Evolutionary conservation across 1,140 invertebrate species (phyloP).

Genomic region (Drosophila burlai): DNA sequence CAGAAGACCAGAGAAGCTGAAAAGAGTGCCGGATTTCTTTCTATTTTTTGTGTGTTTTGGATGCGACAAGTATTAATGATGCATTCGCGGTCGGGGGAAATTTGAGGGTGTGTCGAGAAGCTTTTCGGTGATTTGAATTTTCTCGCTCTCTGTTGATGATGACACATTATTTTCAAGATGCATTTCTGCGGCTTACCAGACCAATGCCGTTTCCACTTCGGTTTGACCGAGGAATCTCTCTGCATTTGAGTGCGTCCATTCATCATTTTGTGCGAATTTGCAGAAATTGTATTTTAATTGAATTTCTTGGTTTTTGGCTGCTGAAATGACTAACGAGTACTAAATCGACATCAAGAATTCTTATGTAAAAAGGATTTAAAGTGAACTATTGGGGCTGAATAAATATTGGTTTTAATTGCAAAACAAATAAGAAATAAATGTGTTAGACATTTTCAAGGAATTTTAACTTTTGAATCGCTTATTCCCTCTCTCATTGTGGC

Average conservation of each 20-base stretch:
- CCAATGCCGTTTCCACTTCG: conserved; percentile 2
- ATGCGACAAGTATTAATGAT: conserved; percentile 69
- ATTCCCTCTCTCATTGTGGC: background rate
- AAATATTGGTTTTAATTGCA: conserved; percentile 26
- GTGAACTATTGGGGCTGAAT: conserved; percentile 5
- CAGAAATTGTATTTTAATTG: conserved; percentile 40
- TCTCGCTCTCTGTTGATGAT: conserved; percentile 7
- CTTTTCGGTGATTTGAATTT: conserved; percentile 28
- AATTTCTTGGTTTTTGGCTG: conserved; percentile 19
- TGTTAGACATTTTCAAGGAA: background rate
- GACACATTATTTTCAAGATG: conserved; percentile 27
- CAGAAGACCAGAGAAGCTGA: conserved; percentile 19
- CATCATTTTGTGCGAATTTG: conserved; percentile 31
- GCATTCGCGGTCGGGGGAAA: conserved; percentile 13
- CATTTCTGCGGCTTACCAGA: conserved; percentile 16
- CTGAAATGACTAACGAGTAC: conserved; percentile 12
- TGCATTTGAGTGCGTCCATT: conserved; percentile 18
- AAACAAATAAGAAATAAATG: conserved; percentile 15
- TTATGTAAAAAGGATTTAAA: conserved; percentile 1
- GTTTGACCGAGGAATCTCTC: conserved; percentile 7
- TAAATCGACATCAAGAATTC: background rate
- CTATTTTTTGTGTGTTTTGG: background rate
- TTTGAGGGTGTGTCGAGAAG: conserved; percentile 11
- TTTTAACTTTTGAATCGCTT: background rate
- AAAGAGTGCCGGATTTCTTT: conserved; percentile 39